Conservation (phyloP, 2,888 invertebrate genomes). For the Hoplodrina blanda region DNA sequence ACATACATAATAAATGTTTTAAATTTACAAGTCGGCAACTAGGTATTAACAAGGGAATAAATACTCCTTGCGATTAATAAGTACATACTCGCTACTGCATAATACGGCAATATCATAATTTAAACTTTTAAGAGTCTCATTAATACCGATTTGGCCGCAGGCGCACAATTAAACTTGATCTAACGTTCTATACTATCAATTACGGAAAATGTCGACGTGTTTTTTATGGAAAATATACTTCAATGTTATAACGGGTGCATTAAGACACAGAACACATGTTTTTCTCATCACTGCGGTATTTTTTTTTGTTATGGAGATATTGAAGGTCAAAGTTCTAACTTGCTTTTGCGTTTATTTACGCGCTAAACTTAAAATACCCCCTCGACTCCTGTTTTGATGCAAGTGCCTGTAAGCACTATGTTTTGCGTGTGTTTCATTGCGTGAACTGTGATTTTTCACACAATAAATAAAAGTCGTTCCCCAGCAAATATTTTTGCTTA, state of each 20-base stretch:
- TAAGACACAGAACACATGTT: too few relatives aligned
- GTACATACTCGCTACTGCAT: slow-evolving; percentile 30
- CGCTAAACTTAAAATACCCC: too few relatives aligned
- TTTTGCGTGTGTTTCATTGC: too few relatives aligned
- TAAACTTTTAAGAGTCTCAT: slow-evolving; percentile 57
- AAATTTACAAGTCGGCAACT: slow-evolving; percentile 50
- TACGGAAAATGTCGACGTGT: slow-evolving; percentile 66
- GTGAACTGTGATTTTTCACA: too few relatives aligned
- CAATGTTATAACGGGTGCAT: background rate
- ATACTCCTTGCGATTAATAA: slow-evolving; percentile 42
- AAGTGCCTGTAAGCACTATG: too few relatives aligned
- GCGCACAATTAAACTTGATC: slow-evolving; percentile 69
- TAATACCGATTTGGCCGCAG: slow-evolving; percentile 61
- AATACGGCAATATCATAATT: slow-evolving; percentile 55
- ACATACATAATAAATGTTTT: slow-evolving; percentile 48
- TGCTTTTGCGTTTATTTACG: too few relatives aligned
- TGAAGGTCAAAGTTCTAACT: too few relatives aligned
- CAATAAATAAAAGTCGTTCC: too few relatives aligned
- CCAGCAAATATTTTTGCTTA: too few relatives aligned
- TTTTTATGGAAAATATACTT: slow-evolving; percentile 44
- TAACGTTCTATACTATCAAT: slow-evolving; percentile 69
- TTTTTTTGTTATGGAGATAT: too few relatives aligned
- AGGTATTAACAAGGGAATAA: slow-evolving; percentile 59
- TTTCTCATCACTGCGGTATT: too few relatives aligned
- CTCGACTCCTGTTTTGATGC: too few relatives aligned